Base-by-base conservation (phyloP, 2,888 invertebrate species). In the Phymatocera aterrima region DNA sequence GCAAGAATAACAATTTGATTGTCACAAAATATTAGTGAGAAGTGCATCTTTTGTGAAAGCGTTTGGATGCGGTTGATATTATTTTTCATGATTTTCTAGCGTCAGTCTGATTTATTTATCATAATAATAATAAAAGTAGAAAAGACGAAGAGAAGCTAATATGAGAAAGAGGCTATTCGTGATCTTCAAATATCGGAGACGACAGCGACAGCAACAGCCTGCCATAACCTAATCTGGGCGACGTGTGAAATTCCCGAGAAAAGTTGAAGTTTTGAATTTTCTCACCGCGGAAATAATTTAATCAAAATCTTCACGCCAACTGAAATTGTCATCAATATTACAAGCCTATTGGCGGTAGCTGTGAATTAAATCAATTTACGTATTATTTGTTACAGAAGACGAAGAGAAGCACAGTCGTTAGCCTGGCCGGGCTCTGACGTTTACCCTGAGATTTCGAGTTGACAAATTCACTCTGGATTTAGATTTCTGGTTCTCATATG, bases 401-500 rank as follows among this genome's bases (percentile, higher is more conserved):
- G n/a, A 24, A 43, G n/a, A 1, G 28, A 68, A 24, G 24, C 24
- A 68, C 68, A 40, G 68, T 68, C 28, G 10, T 10, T 15, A 15
- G 21, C 1, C 1, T 18, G 24, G 43, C 15, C 6, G 40, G 37
- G 43, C 24, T 24, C n/a, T 60, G 78, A 51, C 65, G 65, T 48
- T 68, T 77, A 34, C 10, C 75, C 65, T 2, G 75, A 72, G 3
- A 77, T 77, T 65, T 81, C 81, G 77, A 74, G 34, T 34, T 75
- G n/a, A n/a, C n/a, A n/a, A n/a, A n/a, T 70, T 28, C 46, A 6
- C 43, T 64, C 37, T 8, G 8, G 37, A 34, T 57, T 12, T 57
- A 15, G 21, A 37, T 37, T 34, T n/a, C 18, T 34, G 8, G 18
- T 64, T 51, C n/a, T n/a, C 2, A 21, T 18, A n/a, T 15, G 3